Conservation (phyloP, 2,888 invertebrate genomes). For the Catocala nupta region DNA sequence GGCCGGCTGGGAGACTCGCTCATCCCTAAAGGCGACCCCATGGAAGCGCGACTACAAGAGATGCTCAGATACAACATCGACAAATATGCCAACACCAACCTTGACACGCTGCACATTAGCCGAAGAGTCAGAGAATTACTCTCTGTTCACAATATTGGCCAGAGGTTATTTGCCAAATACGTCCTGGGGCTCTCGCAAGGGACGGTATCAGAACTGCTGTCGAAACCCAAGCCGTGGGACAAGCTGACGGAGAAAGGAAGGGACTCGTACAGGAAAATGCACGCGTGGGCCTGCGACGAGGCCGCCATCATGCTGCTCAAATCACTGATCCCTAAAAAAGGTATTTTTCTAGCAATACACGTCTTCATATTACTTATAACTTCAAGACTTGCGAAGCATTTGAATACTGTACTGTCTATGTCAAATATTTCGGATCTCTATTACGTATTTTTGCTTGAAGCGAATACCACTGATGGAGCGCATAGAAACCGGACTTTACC, state of each 20-base stretch:
- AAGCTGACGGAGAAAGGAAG: constrained; percentile 99
- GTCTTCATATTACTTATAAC: constrained; percentile 27
- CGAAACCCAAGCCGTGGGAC: constrained; percentile 99
- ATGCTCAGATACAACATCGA: constrained; percentile 98
- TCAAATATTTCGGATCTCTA: background rate
- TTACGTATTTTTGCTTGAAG: constrained; percentile 18
- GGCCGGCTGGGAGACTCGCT: constrained; percentile 95
- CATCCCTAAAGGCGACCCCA: constrained; percentile 97
- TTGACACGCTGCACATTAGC: constrained; percentile 98
- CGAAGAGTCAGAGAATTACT: constrained; percentile 96
- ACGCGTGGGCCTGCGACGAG: constrained; percentile 99
- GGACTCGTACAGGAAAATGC: constrained; percentile 99
- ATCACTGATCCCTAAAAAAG: constrained; percentile 99
- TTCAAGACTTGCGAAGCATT: constrained; percentile 16
- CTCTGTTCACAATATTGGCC: constrained; percentile 99
- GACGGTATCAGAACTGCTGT: constrained; percentile 98
- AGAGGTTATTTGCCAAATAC: constrained; percentile 99
- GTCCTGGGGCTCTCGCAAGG: constrained; percentile 98
- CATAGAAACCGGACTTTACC: too few relatives aligned
- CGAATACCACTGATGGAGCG: constrained; percentile 29
- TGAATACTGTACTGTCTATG: constrained; percentile 9
- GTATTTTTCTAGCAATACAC: constrained; percentile 80
- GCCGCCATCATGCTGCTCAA: constrained; percentile 98
- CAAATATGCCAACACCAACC: constrained; percentile 96
- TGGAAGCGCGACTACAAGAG: constrained; percentile 97